Conservation (phyloP, 2,113 vertebrate species). For the Sturnira hondurensis region DNA sequence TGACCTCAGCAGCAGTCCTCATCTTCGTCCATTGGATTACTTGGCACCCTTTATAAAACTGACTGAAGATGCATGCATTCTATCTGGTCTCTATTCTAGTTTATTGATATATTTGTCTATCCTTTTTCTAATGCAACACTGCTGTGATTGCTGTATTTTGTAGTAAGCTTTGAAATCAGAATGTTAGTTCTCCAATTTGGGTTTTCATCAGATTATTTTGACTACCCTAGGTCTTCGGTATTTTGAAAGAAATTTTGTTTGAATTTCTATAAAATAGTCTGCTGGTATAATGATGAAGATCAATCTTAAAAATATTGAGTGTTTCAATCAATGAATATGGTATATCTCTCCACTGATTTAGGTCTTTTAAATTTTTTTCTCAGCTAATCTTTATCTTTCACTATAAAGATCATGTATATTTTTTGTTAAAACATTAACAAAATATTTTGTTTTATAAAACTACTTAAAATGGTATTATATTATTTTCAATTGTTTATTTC, state of each 20-base stretch:
- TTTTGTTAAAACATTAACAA: background rate
- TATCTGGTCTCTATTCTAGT: too few species aligned
- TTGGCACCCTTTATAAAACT: background rate
- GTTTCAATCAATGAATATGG: background rate
- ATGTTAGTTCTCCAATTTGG: background rate
- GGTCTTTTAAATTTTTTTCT: background rate
- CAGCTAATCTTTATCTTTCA: background rate
- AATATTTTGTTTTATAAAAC: background rate
- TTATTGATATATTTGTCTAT: background rate
- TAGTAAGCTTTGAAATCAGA: background rate
- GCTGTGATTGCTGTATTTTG: background rate
- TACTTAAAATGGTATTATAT: background rate
- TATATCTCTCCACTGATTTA: background rate
- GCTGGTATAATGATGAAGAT: background rate
- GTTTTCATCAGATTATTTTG: background rate
- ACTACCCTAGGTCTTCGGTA: background rate
- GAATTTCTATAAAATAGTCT: background rate
- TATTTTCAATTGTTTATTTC: background rate
- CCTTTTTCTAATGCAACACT: background rate
- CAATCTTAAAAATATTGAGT: background rate
- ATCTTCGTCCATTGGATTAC: background rate
- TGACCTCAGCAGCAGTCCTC: background rate
- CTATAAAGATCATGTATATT: background rate
- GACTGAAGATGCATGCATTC: background rate
- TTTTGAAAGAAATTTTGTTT: background rate